Evolutionary conservation across 2,797 vertebrate genomes (phyloP), one percentile per base, ranked within the genome.

Genomic region (Peromyscus melanophrys): DNA sequence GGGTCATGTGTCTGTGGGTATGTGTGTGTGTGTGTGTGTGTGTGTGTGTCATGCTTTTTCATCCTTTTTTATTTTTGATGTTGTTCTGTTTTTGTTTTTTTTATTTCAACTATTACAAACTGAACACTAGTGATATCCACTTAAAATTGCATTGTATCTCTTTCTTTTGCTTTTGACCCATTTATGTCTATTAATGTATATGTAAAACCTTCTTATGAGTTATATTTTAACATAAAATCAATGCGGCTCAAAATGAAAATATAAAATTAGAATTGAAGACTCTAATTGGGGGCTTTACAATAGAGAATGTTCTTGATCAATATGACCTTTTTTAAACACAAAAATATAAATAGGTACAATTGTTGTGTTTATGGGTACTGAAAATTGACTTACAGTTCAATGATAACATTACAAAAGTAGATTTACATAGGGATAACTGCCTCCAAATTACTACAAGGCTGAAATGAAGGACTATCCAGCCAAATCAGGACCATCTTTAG

Each of bases 191-290:
- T 17, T 89, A 61, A 61, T 34, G 67, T 82, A 86, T 83, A 83
- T 43, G n/a, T 73, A 9, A 84, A 96, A 84, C 8, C 0, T 89
- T 95, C 29, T 85, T 85, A 63, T 82, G 34, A 82, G 23, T 76
- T 88, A 57, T 55, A 76, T n/a, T 94, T 93, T 77, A 52, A 89
- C 46, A 76, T 80, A 82, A 86, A 96, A 88, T 90, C 29, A 92
- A 92, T 87, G 85, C 52, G 8, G 4, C 27, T 95, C 31, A 89
- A 93, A 92, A 83, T 87, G 63, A 95, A 95, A 49, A 16, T 14
- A 46, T 37, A 27, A 31, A 31, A 84, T 17, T 37, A 63, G 14
- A 95, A 95, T 77, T 88, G 17, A 92, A 76, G n/a, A 21, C 23
- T 94, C 85, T 83, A 34, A 2, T 81, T 89, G 73, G 92, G 5